These are phyloP conservation scores for Bellardia bayeri DNA, from an alignment of 2,888 invertebrate species.

Conservation along the genomic window DNA sequence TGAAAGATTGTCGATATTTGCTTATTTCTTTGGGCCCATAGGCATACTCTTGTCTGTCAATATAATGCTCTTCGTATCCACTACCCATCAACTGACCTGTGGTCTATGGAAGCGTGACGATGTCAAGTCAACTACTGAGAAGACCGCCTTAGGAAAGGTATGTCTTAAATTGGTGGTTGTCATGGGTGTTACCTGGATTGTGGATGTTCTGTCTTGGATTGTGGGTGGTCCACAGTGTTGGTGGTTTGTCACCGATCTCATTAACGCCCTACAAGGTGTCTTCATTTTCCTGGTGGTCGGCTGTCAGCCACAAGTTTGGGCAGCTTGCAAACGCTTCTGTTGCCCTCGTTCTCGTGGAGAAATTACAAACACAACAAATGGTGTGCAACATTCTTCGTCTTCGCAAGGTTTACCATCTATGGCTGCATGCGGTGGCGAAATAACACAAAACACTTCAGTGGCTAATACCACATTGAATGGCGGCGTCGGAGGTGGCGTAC, in stretches of 20 bases:
- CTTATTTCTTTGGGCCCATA: constrained; percentile 94
- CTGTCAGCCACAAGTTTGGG: constrained; percentile 93
- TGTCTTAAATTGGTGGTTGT: constrained; percentile 94
- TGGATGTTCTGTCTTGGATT: constrained; percentile 93
- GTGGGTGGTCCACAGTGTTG: constrained; percentile 91
- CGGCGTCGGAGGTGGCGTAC: constrained; percentile 26
- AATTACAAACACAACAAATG: constrained; percentile 86
- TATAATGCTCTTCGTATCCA: constrained; percentile 91
- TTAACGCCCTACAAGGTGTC: constrained; percentile 94
- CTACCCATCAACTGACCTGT: constrained; percentile 93
- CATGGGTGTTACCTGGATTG: constrained; percentile 92
- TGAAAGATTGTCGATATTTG: constrained; percentile 90
- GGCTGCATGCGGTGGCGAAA: constrained; percentile 83
- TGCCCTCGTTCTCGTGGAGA: constrained; percentile 86
- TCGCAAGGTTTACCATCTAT: constrained; percentile 93
- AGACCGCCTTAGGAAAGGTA: constrained; percentile 92
- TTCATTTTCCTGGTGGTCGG: constrained; percentile 95
- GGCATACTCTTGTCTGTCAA: constrained; percentile 91
- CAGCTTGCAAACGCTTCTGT: constrained; percentile 88
- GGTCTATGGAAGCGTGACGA: constrained; percentile 95
- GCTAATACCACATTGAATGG: constrained; percentile 72
- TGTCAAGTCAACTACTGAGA: constrained; percentile 92
- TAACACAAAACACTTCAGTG: constrained; percentile 80
- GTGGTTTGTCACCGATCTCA: constrained; percentile 93
- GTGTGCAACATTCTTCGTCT: constrained; percentile 89